phyloP scores from a whole-genome alignment of 37 sponge, comb jelly and placozoan species.

The Lycopodina hypogea region DNA sequence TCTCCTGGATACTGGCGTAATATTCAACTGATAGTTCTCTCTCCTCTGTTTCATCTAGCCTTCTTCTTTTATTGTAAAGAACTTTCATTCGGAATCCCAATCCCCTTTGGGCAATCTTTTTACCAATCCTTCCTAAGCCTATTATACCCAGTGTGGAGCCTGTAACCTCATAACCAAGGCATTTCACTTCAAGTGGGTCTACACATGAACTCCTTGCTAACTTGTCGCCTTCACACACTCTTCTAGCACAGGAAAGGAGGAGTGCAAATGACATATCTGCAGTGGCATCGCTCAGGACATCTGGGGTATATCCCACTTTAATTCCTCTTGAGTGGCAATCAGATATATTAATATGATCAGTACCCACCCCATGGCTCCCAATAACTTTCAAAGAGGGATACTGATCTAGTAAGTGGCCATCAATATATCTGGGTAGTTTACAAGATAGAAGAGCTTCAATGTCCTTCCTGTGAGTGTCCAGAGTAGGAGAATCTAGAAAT shows the following conservation, averaged over 20 bases:
- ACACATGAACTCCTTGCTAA: constrained; percentile 10
- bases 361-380: constrained; percentile 41
- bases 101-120: constrained; percentile 63
- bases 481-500: background rate
- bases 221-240: constrained; percentile 56
- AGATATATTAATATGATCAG: constrained; percentile 56
- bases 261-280: constrained; percentile 78
- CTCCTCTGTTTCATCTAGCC: constrained; percentile 21
- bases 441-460: background rate
- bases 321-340: constrained; percentile 42
- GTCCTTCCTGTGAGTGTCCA: constrained; percentile 9
- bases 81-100: constrained; percentile 72
- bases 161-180: constrained; percentile 51
- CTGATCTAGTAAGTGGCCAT: background rate
- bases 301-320: constrained; percentile 44
- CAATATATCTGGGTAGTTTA: background rate
- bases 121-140: constrained; percentile 84
- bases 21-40: constrained; percentile 43
- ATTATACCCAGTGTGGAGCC: constrained; percentile 69
- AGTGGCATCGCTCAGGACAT: constrained; percentile 36
- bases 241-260: constrained; percentile 58
- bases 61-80: constrained; percentile 74
- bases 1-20: constrained; percentile 27
- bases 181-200: constrained; percentile 3
- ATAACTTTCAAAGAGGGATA: constrained; percentile 28